Evolutionary conservation across 1,140 invertebrate genomes (phyloP).

Genomic region (Bombus consobrinus): DNA sequence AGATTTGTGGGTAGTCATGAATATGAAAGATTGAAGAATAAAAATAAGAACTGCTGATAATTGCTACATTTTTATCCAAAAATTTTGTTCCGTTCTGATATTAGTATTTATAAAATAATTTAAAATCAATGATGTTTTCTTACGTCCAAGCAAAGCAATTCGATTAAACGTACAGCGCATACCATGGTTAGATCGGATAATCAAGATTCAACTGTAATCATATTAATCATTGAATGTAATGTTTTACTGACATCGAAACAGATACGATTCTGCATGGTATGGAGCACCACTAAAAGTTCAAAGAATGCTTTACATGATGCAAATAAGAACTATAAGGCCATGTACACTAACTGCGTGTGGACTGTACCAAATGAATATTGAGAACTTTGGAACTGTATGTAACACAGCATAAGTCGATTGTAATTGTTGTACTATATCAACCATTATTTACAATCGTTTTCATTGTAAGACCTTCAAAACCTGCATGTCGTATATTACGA

Average conservation of each 20-base stretch:
- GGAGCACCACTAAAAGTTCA: neutral
- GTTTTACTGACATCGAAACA: neutral
- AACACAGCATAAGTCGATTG: neutral
- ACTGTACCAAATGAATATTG: conserved; percentile 6
- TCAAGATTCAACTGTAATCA: too few relatives aligned
- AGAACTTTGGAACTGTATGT: conserved; percentile 14
- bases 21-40: too few relatives aligned
- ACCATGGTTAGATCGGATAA: too few relatives aligned
- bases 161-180: too few relatives aligned
- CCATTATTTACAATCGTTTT: neutral
- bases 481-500: conserved; percentile 17
- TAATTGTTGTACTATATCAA: too few relatives aligned
- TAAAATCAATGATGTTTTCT: too few relatives aligned
- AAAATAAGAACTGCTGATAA: too few relatives aligned
- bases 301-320: neutral
- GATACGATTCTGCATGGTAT: neutral
- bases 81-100: neutral
- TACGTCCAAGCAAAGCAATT: accelerated
- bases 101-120: too few relatives aligned
- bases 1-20: too few relatives aligned
- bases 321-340: neutral
- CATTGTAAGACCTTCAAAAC: conserved; percentile 11
- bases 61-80: too few relatives aligned
- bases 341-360: neutral
- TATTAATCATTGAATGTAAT: neutral